phyloP scores from a whole-genome alignment of 1,140 invertebrate genomes.

The Trialeurodes vaporariorum region DNA sequence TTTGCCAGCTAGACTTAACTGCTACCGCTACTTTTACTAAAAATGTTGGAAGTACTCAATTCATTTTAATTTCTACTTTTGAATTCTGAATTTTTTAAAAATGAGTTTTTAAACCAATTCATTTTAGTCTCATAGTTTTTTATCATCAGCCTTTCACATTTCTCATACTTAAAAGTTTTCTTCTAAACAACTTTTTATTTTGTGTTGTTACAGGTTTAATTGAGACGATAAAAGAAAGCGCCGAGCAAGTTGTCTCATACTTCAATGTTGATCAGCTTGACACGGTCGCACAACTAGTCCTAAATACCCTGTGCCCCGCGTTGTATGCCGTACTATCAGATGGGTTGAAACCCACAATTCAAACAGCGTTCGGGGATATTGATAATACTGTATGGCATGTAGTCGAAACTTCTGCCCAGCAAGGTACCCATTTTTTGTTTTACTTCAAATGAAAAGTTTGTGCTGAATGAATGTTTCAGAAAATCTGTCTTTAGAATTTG shows the following conservation, averaged over 20 bases:
- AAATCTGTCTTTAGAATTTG: too few relatives aligned
- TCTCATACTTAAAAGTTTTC: slow-evolving; percentile 1
- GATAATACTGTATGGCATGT: slow-evolving; percentile 81
- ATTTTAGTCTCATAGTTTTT: slow-evolving; percentile 3
- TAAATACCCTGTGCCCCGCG: slow-evolving; percentile 67
- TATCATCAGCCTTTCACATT: neutral
- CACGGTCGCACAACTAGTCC: slow-evolving; percentile 51
- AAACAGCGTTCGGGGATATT: slow-evolving; percentile 75
- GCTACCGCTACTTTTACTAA: neutral
- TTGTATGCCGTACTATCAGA: slow-evolving; percentile 71
- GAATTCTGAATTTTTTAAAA: neutral
- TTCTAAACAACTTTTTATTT: slow-evolving; percentile 19
- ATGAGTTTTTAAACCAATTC: neutral
- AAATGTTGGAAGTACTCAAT: neutral
- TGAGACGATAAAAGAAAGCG: slow-evolving; percentile 49
- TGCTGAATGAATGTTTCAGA: too few relatives aligned
- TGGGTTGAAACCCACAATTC: slow-evolving; percentile 63
- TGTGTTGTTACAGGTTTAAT: slow-evolving; percentile 43
- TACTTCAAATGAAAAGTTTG: too few relatives aligned
- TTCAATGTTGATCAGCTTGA: slow-evolving; percentile 27
- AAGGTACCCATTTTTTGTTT: too few relatives aligned
- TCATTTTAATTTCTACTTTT: neutral
- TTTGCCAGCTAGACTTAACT: neutral
- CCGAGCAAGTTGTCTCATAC: slow-evolving; percentile 45
- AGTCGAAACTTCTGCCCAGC: slow-evolving; percentile 75